A percentile compares a stretch with the other conserved stretches of the same genome.
These are phyloP conservation scores for Struthio camelus DNA, from an alignment of 2,113 vertebrate genomes.

Conservation along the genomic window DNA sequence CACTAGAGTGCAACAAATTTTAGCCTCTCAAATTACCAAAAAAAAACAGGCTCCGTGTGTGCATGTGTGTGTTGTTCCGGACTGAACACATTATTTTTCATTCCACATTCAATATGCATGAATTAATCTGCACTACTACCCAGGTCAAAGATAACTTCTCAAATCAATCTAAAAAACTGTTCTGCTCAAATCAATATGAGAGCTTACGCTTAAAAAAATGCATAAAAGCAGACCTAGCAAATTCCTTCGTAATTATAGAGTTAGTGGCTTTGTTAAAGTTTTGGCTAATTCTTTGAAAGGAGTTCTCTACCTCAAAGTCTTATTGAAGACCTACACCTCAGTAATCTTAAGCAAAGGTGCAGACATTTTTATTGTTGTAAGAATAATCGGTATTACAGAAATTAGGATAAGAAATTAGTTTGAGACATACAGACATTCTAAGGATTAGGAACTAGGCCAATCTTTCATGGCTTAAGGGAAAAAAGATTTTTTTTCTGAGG, in stretches of 20 bases:
- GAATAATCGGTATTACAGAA: not conserved
- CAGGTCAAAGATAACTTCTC: not conserved
- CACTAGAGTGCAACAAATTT: not conserved
- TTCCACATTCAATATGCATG: not conserved
- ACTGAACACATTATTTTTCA: not conserved
- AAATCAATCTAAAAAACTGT: not conserved
- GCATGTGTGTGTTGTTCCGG: not conserved
- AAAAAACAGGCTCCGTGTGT: not conserved
- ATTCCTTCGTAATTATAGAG: not conserved
- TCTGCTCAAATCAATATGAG: not conserved
- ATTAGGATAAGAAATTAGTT: not conserved
- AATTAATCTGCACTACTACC: not conserved
- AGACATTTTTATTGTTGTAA: not conserved
- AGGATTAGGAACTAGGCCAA: not conserved
- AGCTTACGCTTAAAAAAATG: not conserved
- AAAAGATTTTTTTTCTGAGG: not conserved
- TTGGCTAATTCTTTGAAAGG: not conserved
- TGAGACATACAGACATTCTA: not conserved
- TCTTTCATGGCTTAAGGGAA: not conserved
- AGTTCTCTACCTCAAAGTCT: not conserved
- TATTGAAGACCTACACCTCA: not conserved
- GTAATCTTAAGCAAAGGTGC: not conserved
- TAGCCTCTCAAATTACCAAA: constrained; percentile 37
- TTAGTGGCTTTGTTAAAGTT: not conserved
- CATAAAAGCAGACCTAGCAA: not conserved